These are phyloP conservation scores for Talpa occidentalis DNA, from an alignment of 2,113 vertebrate species.

Conservation along the genomic window DNA sequence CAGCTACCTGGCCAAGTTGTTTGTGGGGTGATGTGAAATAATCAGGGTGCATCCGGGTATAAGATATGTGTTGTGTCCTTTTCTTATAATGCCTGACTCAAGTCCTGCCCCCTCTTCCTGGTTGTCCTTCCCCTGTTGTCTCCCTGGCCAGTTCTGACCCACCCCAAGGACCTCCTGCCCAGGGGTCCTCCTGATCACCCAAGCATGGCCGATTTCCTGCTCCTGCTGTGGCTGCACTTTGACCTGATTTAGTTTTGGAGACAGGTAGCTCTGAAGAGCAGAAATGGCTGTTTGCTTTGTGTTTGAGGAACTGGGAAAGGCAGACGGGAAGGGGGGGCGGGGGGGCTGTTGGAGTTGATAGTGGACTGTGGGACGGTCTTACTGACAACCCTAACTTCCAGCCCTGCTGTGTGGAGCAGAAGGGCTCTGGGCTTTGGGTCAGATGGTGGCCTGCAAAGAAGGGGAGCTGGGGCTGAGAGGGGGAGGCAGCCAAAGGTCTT, in stretches of 20 bases:
- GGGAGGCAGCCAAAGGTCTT: not conserved
- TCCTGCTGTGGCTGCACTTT: not conserved
- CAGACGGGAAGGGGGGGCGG: too few species aligned
- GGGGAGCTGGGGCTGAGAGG: rapidly evolving
- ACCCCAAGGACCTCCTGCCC: not conserved
- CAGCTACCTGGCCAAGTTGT: not conserved
- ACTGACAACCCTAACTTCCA: not conserved
- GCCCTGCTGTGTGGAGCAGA: not conserved
- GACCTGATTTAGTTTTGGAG: not conserved
- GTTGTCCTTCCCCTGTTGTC: not conserved
- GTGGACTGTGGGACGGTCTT: not conserved
- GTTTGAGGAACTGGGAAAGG: not conserved
- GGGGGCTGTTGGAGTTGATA: not conserved
- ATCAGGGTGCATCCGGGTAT: not conserved
- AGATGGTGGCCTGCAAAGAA: not conserved
- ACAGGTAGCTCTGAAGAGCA: not conserved
- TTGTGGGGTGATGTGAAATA: not conserved
- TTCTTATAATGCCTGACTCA: not conserved
- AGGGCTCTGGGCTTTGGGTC: not conserved
- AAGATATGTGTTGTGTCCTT: not conserved
- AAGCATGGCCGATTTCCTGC: not conserved
- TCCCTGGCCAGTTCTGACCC: not conserved
- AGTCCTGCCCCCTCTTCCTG: not conserved
- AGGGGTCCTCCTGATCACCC: not conserved
- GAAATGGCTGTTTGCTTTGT: not conserved